Conservation (phyloP, 2,888 invertebrate genomes). For the Tipula unca region DNA sequence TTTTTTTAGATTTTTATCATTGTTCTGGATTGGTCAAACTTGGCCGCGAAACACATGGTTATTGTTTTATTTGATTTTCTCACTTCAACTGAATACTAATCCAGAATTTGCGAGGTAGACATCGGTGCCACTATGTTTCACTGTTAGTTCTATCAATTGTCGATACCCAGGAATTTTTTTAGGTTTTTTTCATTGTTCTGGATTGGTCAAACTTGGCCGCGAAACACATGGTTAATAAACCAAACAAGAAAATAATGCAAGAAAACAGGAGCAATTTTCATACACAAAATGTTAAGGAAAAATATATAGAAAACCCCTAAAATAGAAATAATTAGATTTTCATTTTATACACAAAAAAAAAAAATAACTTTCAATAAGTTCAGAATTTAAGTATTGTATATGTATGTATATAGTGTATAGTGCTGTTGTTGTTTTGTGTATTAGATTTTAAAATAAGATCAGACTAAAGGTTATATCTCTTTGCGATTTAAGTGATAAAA, state of each 20-base stretch:
- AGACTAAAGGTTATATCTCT: neutral
- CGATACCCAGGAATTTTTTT: no score
- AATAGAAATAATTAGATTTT: neutral
- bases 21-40: no score
- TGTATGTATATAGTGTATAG: neutral
- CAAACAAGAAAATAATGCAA: neutral
- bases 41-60: no score
- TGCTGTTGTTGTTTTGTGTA: neutral
- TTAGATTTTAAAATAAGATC: neutral
- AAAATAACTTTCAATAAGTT: neutral
- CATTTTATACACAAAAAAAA: neutral
- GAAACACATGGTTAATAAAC: no score
- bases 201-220: no score
- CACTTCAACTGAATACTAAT: no score
- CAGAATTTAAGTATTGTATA: neutral
- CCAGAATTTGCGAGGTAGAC: no score
- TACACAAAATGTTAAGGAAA: neutral
- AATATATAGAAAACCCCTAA: neutral
- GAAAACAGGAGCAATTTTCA: conserved; percentile 2
- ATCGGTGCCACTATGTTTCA: no score
- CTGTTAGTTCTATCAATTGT: no score
- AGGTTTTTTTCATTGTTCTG: no score
- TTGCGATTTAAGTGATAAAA: neutral
- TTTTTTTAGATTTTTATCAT: no score
- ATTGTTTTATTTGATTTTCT: no score